A percentile compares a stretch with the other conserved stretches of the same genome.
Conservation (phyloP, 2,888 invertebrate genomes). For the Andrena bucephala region DNA sequence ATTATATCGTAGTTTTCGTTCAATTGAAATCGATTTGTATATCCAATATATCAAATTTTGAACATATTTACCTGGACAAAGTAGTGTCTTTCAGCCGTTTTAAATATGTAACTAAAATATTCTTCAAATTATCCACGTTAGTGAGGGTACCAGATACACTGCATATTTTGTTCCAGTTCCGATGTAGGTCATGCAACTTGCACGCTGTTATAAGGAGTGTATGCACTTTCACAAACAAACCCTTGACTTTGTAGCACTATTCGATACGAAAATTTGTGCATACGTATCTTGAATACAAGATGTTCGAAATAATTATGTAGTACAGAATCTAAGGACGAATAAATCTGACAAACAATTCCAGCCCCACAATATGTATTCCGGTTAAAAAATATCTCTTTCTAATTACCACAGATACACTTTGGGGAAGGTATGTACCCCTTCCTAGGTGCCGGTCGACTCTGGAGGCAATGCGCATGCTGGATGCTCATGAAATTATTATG, state of each 20-base stretch:
- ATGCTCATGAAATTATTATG: too few relatives aligned
- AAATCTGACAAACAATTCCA: too few relatives aligned
- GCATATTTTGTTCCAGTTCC: background rate
- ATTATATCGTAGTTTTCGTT: background rate
- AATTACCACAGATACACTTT: too few relatives aligned
- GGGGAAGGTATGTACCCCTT: too few relatives aligned
- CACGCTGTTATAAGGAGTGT: background rate
- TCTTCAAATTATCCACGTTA: background rate
- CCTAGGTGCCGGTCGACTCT: too few relatives aligned
- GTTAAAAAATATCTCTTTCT: too few relatives aligned
- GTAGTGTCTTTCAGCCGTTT: background rate
- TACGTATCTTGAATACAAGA: background rate
- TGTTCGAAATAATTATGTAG: background rate
- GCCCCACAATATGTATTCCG: too few relatives aligned
- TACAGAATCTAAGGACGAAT: background rate
- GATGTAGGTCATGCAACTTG: slow-evolving; percentile 15
- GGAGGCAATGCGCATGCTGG: too few relatives aligned
- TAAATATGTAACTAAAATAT: background rate
- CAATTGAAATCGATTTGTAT: background rate
- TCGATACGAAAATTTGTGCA: background rate
- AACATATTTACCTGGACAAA: background rate
- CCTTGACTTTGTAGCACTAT: background rate
- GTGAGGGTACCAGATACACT: background rate
- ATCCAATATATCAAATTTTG: background rate
- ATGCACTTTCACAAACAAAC: background rate